Evolutionary conservation across 2,888 invertebrate species (phyloP).

Genomic region (Andrena camellia): DNA sequence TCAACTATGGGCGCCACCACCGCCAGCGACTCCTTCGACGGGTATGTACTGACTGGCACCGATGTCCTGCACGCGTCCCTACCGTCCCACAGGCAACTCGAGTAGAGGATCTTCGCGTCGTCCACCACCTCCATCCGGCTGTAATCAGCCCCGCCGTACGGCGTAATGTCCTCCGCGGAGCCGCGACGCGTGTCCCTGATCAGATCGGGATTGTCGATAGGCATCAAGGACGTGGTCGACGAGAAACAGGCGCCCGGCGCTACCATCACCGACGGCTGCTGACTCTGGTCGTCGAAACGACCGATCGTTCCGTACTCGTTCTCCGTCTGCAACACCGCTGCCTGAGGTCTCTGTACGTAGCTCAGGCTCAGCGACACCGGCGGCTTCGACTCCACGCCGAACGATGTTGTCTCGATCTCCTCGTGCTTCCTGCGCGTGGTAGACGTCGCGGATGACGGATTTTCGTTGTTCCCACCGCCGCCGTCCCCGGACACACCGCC

Average conservation of each 20-base stretch:
- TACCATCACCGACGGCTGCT: conserved; percentile 88
- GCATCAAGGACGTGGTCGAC: conserved; percentile 90
- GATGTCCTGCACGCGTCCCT: conserved; percentile 81
- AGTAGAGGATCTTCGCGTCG: conserved; percentile 87
- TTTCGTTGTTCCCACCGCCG: conserved; percentile 55
- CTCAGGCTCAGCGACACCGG: conserved; percentile 80
- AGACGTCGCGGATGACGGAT: conserved; percentile 63
- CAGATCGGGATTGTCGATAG: conserved; percentile 93
- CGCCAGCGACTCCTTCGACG: conserved; percentile 82
- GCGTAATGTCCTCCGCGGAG: conserved; percentile 83
- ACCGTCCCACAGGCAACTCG: conserved; percentile 92
- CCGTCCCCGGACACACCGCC: conserved; percentile 86
- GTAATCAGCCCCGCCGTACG: conserved; percentile 92
- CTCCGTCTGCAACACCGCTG: conserved; percentile 80
- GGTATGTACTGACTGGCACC: conserved; percentile 67
- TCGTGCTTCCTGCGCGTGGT: conserved; percentile 77
- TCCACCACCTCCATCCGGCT: conserved; percentile 88
- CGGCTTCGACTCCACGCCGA: conserved; percentile 76
- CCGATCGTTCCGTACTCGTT: conserved; percentile 86
- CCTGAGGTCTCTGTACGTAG: conserved; percentile 80
- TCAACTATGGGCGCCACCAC: conserved; percentile 72
- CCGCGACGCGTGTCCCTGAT: conserved; percentile 90
- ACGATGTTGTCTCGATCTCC: conserved; percentile 81
- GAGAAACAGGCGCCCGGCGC: conserved; percentile 86
- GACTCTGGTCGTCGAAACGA: conserved; percentile 88